These are phyloP conservation scores for Gambusia holbrooki DNA, from an alignment of 2,113 vertebrate species.

Conservation along the genomic window DNA sequence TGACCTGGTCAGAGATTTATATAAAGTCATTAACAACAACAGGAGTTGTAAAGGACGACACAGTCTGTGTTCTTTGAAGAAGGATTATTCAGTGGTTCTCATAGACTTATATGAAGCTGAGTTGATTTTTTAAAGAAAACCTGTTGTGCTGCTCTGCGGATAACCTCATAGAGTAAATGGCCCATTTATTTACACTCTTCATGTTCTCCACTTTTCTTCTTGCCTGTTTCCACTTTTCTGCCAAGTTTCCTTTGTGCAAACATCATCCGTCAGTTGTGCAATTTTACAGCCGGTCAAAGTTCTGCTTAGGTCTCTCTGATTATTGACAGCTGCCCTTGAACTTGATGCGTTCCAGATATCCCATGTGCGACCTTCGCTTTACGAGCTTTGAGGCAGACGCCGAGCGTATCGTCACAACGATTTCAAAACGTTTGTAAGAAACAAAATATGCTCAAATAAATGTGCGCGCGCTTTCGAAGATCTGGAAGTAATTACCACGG, in stretches of 20 bases:
- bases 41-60: neutral
- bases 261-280: neutral
- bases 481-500: neutral
- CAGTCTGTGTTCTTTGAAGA: neutral
- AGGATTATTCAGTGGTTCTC: neutral
- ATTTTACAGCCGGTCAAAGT: conserved; percentile 2
- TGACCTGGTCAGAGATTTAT: neutral
- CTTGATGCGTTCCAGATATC: neutral
- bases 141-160: neutral
- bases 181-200: too few relatives aligned
- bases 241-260: neutral
- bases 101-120: neutral
- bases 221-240: neutral
- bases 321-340: conserved; percentile 6
- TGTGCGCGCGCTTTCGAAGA: neutral
- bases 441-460: neutral
- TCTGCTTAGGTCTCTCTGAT: neutral
- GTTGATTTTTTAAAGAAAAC: neutral
- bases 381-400: neutral
- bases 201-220: neutral
- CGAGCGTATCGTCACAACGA: neutral
- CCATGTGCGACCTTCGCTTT: neutral
- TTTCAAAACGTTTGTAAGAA: neutral
- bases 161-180: neutral
- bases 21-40: neutral